Conservation (phyloP, 2,113 vertebrate genomes). For the Myxocyprinus asiaticus region DNA sequence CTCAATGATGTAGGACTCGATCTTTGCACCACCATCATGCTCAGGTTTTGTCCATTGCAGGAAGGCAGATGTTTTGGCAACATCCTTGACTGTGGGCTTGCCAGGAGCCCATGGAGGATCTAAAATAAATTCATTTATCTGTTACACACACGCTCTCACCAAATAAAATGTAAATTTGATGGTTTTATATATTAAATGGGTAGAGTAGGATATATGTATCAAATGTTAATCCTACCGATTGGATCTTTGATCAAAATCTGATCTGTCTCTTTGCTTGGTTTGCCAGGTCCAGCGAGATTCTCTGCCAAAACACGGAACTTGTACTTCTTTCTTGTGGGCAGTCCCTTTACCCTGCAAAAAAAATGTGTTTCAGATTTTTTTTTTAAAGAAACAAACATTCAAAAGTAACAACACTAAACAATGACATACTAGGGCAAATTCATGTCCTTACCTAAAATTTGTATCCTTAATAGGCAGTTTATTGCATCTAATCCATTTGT, state of each 20-base stretch:
- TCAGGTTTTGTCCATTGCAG: constrained; percentile 95
- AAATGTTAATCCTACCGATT: constrained; percentile 80
- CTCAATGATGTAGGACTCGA: constrained; percentile 92
- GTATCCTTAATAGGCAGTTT: constrained; percentile 93
- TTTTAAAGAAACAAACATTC: not conserved
- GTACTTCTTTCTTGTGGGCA: constrained; percentile 97
- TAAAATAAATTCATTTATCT: constrained; percentile 60
- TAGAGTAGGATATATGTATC: not conserved
- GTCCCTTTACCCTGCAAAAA: constrained; percentile 87
- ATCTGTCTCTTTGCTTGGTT: constrained; percentile 93
- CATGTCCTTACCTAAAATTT: constrained; percentile 81
- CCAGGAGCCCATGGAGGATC: constrained; percentile 98
- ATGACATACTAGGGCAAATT: not conserved
- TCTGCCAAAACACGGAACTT: constrained; percentile 97
- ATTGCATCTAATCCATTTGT: constrained; percentile 95
- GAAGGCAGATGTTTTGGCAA: constrained; percentile 88
- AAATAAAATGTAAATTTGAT: not conserved
- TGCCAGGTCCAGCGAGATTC: constrained; percentile 95
- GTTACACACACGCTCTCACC: not conserved
- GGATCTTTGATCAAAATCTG: constrained; percentile 94
- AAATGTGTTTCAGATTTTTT: not conserved
- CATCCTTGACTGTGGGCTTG: constrained; percentile 90
- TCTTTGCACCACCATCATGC: constrained; percentile 96
- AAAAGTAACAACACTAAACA: not conserved
- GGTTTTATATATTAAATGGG: not conserved